Evolutionary conservation across 2,888 invertebrate species (phyloP).

Genomic region (Philonicus albiceps): DNA sequence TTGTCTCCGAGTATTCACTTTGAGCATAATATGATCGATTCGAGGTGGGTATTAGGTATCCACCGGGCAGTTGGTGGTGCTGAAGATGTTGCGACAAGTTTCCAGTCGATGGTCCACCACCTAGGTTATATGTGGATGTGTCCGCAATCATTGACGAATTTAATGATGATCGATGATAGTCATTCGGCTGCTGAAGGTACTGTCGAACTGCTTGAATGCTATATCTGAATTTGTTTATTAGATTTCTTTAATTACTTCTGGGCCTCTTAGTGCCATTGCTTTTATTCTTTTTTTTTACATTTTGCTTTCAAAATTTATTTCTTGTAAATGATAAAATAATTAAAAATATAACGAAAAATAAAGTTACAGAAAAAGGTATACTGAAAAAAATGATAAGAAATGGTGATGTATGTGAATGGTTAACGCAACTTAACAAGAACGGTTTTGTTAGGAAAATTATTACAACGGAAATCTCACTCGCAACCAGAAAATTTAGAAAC

Average conservation of each 20-base stretch:
- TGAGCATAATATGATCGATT: slow-evolving; percentile 55
- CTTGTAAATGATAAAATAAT: background rate
- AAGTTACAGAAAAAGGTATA: background rate
- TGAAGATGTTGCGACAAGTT: slow-evolving; percentile 52
- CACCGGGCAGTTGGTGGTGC: slow-evolving; percentile 51
- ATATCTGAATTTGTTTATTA: slow-evolving; percentile 56
- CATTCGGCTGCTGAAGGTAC: slow-evolving; percentile 62
- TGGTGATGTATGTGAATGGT: slow-evolving; percentile 12
- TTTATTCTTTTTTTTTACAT: slow-evolving; percentile 7
- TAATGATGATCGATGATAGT: slow-evolving; percentile 55
- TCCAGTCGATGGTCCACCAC: slow-evolving; percentile 51
- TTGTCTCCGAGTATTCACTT: slow-evolving; percentile 57
- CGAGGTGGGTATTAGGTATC: slow-evolving; percentile 14
- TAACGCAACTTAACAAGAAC: slow-evolving; percentile 19
- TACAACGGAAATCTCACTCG: slow-evolving; percentile 13
- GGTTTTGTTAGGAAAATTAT: background rate
- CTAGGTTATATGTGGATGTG: slow-evolving; percentile 9
- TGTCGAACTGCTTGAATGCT: slow-evolving; percentile 55
- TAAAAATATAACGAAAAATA: background rate
- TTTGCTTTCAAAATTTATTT: background rate
- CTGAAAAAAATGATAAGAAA: background rate
- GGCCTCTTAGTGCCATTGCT: background rate
- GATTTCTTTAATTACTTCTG: slow-evolving; percentile 6
- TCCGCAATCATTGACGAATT: slow-evolving; percentile 47
- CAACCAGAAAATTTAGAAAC: slow-evolving; percentile 5